A percentile compares a stretch with the other conserved stretches of the same genome.
phyloP scores from a whole-genome alignment of 2,797 vertebrate genomes.

The Lagorchestes hirsutus region DNA sequence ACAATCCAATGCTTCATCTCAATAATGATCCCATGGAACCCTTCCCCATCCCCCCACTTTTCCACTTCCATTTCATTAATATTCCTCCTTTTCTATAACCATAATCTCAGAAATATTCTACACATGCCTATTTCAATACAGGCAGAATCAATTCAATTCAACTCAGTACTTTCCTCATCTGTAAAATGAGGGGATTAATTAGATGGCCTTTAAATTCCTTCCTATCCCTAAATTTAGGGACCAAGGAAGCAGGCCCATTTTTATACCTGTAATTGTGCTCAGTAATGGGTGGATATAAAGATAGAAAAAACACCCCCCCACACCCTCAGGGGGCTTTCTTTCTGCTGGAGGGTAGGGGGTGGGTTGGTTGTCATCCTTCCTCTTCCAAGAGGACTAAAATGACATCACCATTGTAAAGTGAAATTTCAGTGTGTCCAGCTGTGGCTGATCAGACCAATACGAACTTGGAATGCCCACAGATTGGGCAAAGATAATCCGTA shows the following conservation, averaged over 20 bases:
- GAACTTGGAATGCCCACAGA: too few species aligned
- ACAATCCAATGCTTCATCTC: constrained; percentile 66
- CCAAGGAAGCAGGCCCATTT: background rate
- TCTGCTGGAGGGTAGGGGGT: background rate
- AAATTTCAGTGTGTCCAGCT: too few species aligned
- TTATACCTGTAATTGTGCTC: background rate
- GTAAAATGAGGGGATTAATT: background rate
- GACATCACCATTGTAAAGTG: too few species aligned
- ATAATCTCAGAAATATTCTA: background rate
- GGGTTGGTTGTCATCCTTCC: background rate
- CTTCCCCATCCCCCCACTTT: background rate
- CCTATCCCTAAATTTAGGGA: background rate
- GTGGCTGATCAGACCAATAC: too few species aligned
- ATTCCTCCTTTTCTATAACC: background rate
- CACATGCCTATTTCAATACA: background rate
- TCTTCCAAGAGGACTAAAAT: too few species aligned
- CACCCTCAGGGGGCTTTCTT: background rate
- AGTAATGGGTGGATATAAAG: background rate
- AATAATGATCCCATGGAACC: background rate
- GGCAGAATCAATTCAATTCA: background rate
- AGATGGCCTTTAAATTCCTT: background rate
- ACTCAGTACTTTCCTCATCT: background rate
- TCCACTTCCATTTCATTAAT: background rate
- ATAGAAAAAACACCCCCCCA: background rate
- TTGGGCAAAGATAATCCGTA: too few species aligned